Base-by-base conservation (phyloP, 2,888 invertebrate genomes). In the Panzeria rudis region DNA sequence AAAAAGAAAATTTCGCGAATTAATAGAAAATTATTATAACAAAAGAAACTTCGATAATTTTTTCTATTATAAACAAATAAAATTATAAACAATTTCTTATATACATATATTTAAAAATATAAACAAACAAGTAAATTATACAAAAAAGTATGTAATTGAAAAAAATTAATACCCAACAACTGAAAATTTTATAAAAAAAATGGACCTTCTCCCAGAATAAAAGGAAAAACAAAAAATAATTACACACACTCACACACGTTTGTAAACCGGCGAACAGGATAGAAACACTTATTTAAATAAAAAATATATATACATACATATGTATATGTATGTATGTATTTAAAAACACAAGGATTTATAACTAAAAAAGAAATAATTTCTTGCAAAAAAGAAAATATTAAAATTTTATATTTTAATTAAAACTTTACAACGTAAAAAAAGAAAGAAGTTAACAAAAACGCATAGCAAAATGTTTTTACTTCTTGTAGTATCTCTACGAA, bases 261-360 rank as follows among this genome's bases (percentile, higher is more conserved):
- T 85, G 82, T 82, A 75, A 85, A 85, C 85, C 85, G 82, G 85
- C 85, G 85, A 85, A 85, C 85, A 85, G 85, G 83, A 83, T 86
- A 78, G 83, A 86, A 86, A 86, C 83, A 86, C 83, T 76, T 86
- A 86, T 59, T 62, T 32, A 79, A 84, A 79, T n/a, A 78, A 78
- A 52, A 80, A 23, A 79, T 66, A 47, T 81, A 71, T 13, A 75
- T 54, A 44, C 56, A 77, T 50, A 83, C 29, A n/a, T n/a, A n/a
- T n/a, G n/a, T n/a, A n/a, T n/a, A n/a, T n/a, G n/a, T n/a, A 68
- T 44, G 68, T 73, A 69, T 71, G 66, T 54, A 38, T 23, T 47
- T 52, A 38, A 75, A 77, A 66, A 59, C 8, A 66, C 29, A 76
- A 59, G 75, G 59, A 69, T 66, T 50, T 56, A 83, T 52, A 64